These are phyloP conservation scores for Drosophila ficusphila DNA, from an alignment of 1,140 invertebrate genomes.

Conservation along the genomic window DNA sequence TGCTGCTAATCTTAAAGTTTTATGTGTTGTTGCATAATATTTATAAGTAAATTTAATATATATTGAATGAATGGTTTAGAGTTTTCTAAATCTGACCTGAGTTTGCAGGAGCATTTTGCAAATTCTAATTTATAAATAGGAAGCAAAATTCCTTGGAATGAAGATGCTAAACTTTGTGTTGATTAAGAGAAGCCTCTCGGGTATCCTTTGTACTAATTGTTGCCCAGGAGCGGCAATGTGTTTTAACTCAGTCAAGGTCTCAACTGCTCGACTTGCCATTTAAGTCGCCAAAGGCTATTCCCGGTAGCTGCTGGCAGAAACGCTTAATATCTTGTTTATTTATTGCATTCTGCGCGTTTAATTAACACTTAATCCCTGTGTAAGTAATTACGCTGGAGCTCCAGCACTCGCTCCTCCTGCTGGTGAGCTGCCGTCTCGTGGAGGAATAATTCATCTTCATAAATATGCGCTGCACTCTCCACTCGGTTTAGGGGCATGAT, in stretches of 20 bases:
- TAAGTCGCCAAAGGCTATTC: constrained; percentile 3
- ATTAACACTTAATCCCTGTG: constrained; percentile 82
- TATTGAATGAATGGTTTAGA: neutral
- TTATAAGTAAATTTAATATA: neutral
- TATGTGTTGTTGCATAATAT: neutral
- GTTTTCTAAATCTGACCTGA: no score
- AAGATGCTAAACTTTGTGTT: no score
- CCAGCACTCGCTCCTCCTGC: constrained; percentile 7
- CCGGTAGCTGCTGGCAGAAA: constrained; percentile 29
- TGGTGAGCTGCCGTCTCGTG: constrained; percentile 43
- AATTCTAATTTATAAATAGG: no score
- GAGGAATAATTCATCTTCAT: constrained; percentile 81
- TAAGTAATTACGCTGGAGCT: constrained; percentile 74
- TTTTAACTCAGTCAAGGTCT: constrained; percentile 1
- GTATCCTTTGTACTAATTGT: neutral
- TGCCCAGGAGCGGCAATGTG: neutral
- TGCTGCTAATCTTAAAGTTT: neutral
- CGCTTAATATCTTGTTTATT: constrained; percentile 82
- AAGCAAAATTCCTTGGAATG: no score
- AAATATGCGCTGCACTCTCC: constrained; percentile 79
- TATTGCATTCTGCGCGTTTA: constrained; percentile 80
- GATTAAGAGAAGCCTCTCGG: no score
- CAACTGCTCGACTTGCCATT: neutral
- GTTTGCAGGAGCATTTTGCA: no score
- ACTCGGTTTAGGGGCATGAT: constrained; percentile 16